phyloP scores from a whole-genome alignment of 2,797 vertebrate species.

The Spheniscus humboldti region DNA sequence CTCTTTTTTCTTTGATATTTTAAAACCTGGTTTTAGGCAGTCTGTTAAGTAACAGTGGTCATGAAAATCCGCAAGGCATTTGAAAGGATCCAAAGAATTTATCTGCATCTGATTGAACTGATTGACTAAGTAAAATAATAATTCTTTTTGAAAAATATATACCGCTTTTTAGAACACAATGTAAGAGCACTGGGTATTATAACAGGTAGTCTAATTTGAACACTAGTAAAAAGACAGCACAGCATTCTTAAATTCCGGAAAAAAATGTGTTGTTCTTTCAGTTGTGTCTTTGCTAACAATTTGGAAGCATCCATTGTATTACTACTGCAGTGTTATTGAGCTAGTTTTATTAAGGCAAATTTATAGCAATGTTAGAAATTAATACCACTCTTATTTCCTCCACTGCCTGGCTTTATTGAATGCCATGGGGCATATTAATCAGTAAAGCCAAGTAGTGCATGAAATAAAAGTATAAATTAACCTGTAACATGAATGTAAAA shows the following conservation, averaged over 20 bases:
- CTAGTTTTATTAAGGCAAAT: conserved; percentile 84
- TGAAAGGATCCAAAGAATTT: not conserved
- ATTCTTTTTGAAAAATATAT: not conserved
- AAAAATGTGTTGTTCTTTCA: conserved; percentile 54
- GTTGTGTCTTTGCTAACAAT: conserved; percentile 73
- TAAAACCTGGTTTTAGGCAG: not conserved
- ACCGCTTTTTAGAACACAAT: not conserved
- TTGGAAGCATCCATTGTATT: conserved; percentile 77
- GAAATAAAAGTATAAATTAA: conserved; percentile 86
- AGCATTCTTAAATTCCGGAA: conserved; percentile 42
- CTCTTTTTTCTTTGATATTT: not conserved
- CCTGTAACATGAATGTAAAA: conserved; percentile 81
- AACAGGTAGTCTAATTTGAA: conserved; percentile 13
- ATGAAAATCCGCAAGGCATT: not conserved
- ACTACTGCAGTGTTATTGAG: conserved; percentile 77
- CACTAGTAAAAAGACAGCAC: conserved; percentile 11
- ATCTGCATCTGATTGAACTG: not conserved
- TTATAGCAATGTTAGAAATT: conserved; percentile 85
- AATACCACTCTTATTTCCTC: conserved; percentile 85
- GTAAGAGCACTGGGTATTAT: not conserved
- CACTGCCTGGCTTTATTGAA: conserved; percentile 82
- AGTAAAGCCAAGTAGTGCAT: conserved; percentile 83
- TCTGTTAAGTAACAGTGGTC: not conserved
- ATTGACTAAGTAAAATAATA: not conserved
- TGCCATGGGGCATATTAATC: conserved; percentile 84